Conservation (phyloP, 2,113 vertebrate genomes). For the Chamaetylas fuelleborni region DNA sequence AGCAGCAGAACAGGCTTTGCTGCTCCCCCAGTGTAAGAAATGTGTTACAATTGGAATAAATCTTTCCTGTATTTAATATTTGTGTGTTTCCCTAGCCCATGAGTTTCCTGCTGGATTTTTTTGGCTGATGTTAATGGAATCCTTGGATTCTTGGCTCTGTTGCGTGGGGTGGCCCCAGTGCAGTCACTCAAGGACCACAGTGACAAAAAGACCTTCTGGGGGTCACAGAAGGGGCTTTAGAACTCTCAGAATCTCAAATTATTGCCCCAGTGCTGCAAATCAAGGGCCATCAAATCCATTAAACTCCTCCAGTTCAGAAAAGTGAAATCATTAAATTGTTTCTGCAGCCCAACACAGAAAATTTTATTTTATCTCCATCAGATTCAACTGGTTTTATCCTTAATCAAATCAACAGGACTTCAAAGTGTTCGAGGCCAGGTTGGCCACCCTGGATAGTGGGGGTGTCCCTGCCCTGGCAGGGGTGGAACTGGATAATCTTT, state of each 20-base stretch:
- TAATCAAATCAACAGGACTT: background rate
- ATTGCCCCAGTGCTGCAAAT: background rate
- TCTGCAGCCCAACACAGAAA: background rate
- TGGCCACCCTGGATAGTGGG: background rate
- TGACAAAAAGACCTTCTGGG: background rate
- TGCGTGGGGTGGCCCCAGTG: background rate
- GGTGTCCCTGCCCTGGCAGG: background rate
- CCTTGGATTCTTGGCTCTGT: background rate
- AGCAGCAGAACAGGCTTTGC: background rate
- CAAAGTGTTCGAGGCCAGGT: background rate
- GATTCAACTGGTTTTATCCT: background rate
- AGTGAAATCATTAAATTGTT: background rate
- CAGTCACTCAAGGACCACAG: rapidly evolving
- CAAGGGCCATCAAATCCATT: background rate
- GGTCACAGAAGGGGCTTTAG: background rate
- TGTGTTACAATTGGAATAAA: background rate
- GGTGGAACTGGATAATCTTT: background rate
- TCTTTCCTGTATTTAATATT: background rate
- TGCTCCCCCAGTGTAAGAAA: background rate
- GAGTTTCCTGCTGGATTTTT: background rate
- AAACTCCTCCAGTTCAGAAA: background rate
- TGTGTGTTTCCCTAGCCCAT: rapidly evolving
- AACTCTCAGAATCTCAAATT: background rate
- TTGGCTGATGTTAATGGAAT: background rate
- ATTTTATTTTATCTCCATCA: background rate